Base-by-base conservation (phyloP, 2,113 vertebrate genomes). In the Calypte anna region DNA sequence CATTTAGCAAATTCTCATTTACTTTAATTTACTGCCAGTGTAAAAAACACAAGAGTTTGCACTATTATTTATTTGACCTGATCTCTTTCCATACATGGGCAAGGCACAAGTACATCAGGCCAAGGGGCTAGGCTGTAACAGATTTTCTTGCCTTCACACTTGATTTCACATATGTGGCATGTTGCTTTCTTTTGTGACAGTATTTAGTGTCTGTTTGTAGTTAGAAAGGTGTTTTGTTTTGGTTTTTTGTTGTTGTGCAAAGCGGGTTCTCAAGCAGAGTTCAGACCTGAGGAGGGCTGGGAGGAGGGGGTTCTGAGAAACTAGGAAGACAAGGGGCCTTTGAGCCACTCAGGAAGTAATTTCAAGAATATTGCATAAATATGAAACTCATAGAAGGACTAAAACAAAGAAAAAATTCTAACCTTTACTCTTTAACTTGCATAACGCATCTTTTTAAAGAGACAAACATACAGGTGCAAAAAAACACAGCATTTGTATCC, bases 1-100 rank as follows among this genome's bases (percentile, higher is more conserved):
- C 46, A 78, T 63, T 63, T 43, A 69, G 46, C 14, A 76, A 85
- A 68, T 64, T 84, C n/a, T 44, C 30, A 57, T 76, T 89, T 81
- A 80, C 58, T 95, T 95, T 92, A 57, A 81, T 72, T 86, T 78
- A 70, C 48, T 94, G 64, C 30, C 84, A 79, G 81, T 76, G 36
- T 76, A 77, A 91, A 86, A 68, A 91, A 51, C 10, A 76, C 54
- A 23, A 72, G 69, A 54, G 38, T 82, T 73, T 69, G 44, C 28
- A 66, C 63, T 54, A 61, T 68, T 82, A 31, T 61, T 85, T 91
- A 76, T 86, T 77, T 92, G 91, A 84, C 66, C 28, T 53, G 50
- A 86, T 68, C 64, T 12, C 31, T 75, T 89, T 40, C 74, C 75
- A 66, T 62, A 95, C 66, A 51, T 33, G n/a, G 81, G 17, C 50